phyloP scores from a whole-genome alignment of 2,888 invertebrate species.

The Eueremaeus valkanovi region DNA sequence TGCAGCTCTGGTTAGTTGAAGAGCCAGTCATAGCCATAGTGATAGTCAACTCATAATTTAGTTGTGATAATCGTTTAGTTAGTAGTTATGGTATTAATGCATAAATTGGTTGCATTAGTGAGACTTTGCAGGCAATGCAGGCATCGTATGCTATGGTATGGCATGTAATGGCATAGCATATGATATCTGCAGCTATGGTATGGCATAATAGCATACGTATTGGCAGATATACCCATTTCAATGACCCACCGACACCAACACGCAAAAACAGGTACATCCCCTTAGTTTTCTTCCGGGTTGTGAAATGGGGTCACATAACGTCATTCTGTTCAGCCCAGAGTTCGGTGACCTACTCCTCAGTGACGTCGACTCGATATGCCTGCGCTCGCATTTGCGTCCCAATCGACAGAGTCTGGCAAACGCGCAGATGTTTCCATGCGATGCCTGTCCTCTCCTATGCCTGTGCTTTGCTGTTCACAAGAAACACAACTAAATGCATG shows the following conservation, averaged over 20 bases:
- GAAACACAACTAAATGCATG: no score
- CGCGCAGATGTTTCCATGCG: conserved; percentile 6
- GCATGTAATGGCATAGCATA: neutral
- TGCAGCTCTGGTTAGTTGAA: no score
- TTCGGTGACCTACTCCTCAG: conserved; percentile 35
- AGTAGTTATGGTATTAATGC: no score
- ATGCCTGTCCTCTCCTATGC: no score
- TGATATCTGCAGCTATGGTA: no score
- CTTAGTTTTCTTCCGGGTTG: conserved; percentile 39
- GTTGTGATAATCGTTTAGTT: no score
- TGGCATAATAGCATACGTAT: no score
- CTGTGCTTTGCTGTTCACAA: no score
- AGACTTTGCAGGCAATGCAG: no score
- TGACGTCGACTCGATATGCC: conserved; percentile 13
- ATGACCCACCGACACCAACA: conserved; percentile 9
- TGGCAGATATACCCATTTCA: neutral
- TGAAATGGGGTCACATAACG: conserved; percentile 40
- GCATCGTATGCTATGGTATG: neutral
- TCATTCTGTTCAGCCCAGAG: conserved; percentile 28
- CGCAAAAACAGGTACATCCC: conserved; percentile 1
- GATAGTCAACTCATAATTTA: no score
- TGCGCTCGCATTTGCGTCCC: neutral
- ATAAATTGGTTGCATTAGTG: no score
- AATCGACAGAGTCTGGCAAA: neutral
- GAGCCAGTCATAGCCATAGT: no score